These are phyloP conservation scores for Sesamia inferens DNA, from an alignment of 2,888 invertebrate species.

Conservation along the genomic window DNA sequence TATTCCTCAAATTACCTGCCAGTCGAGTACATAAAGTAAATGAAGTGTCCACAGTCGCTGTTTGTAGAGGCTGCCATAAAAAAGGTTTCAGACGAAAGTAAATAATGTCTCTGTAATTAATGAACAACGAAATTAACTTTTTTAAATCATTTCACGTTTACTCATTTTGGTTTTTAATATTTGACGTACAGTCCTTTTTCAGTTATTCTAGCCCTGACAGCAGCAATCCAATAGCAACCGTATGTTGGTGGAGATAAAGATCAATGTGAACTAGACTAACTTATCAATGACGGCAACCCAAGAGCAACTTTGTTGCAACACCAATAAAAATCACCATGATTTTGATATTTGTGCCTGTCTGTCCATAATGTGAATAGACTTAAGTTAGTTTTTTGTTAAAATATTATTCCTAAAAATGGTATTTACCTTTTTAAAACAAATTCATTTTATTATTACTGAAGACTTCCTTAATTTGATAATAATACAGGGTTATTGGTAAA, in stretches of 20 bases:
- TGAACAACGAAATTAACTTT: constrained; percentile 53
- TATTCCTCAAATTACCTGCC: constrained; percentile 39
- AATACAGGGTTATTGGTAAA: no score
- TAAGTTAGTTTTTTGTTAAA: constrained; percentile 6
- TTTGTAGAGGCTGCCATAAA: constrained; percentile 57
- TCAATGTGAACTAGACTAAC: background rate
- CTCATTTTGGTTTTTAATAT: constrained; percentile 26
- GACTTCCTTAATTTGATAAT: background rate
- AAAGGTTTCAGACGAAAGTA: constrained; percentile 56
- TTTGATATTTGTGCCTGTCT: background rate
- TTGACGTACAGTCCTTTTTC: background rate
- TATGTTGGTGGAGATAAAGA: background rate
- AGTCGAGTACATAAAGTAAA: constrained; percentile 54
- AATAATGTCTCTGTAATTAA: constrained; percentile 60
- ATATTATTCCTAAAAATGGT: constrained; percentile 4
- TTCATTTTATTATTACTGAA: background rate
- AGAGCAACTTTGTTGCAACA: no score
- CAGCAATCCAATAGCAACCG: background rate
- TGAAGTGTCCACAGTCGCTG: constrained; percentile 50
- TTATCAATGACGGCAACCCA: no score
- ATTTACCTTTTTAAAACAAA: background rate
- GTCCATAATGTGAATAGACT: background rate
- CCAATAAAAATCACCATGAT: no score
- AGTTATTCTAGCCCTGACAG: background rate
- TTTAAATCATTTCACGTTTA: constrained; percentile 46